Conservation (phyloP, 92 coral and sea anemone genomes). For the Chrysogorgia sp. region DNA sequence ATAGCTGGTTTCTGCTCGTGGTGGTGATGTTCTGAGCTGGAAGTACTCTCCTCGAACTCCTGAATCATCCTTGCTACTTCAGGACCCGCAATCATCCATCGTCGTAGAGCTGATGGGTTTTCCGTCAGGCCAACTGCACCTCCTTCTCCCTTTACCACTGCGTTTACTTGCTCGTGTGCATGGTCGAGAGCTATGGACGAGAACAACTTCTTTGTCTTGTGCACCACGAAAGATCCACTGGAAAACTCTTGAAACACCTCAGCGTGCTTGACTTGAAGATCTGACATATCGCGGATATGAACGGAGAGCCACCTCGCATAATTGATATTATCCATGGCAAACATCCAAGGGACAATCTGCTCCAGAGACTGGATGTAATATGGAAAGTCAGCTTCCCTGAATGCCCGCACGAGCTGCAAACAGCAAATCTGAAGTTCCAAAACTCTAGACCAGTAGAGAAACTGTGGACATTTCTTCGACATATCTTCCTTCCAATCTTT, state of each 20-base stretch:
- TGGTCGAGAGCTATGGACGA: slow-evolving; percentile 70
- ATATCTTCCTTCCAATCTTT: slow-evolving; percentile 41
- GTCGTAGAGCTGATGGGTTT: slow-evolving; percentile 62
- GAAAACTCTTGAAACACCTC: slow-evolving; percentile 34
- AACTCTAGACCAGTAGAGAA: too few species aligned
- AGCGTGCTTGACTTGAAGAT: slow-evolving; percentile 50
- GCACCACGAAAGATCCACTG: too few species aligned
- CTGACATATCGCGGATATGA: slow-evolving; percentile 52
- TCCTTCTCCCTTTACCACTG: slow-evolving; percentile 66
- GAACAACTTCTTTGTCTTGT: slow-evolving; percentile 26
- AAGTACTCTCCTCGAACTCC: slow-evolving; percentile 53
- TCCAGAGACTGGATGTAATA: slow-evolving; percentile 22
- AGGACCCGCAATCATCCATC: slow-evolving; percentile 73
- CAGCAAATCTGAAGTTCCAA: slow-evolving; percentile 29
- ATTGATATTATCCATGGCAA: slow-evolving; percentile 43
- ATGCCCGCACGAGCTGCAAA: slow-evolving; percentile 42
- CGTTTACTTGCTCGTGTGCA: slow-evolving; percentile 68
- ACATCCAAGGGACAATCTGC: slow-evolving; percentile 40
- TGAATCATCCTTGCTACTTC: slow-evolving; percentile 63
- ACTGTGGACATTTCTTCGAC: neutral
- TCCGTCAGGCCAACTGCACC: slow-evolving; percentile 73
- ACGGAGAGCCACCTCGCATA: slow-evolving; percentile 49
- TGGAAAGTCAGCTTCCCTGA: slow-evolving; percentile 33
- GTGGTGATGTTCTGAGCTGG: neutral
- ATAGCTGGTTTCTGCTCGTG: too few species aligned